phyloP scores from a whole-genome alignment of 2,888 invertebrate genomes.

The Spisula subtruncata region DNA sequence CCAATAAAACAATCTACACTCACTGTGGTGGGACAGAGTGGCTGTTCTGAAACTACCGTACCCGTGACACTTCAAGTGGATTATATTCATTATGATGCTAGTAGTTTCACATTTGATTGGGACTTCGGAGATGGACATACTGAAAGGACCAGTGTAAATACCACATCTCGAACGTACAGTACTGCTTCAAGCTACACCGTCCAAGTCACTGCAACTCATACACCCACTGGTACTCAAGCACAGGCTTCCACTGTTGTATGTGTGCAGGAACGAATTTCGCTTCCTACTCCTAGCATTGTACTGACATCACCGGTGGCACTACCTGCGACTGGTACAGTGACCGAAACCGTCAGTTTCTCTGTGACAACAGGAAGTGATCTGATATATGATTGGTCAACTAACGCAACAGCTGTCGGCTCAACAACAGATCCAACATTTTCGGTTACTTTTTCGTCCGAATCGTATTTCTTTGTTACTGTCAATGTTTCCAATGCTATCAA shows the following conservation, averaged over 20 bases:
- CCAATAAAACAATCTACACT: constrained; percentile 39
- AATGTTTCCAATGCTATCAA: constrained; percentile 74
- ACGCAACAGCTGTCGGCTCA: constrained; percentile 54
- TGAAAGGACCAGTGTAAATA: not conserved
- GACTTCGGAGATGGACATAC: constrained; percentile 65
- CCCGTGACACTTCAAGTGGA: constrained; percentile 47
- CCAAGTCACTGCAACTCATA: constrained; percentile 62
- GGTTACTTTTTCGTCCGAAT: constrained; percentile 46
- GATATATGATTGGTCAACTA: constrained; percentile 64
- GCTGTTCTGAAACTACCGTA: constrained; percentile 52
- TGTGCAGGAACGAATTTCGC: constrained; percentile 69
- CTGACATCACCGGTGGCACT: constrained; percentile 56
- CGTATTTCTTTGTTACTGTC: constrained; percentile 66
- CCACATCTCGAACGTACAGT: constrained; percentile 54
- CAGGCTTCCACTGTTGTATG: constrained; percentile 55
- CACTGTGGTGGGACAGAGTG: constrained; percentile 56
- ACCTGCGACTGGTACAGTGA: constrained; percentile 48
- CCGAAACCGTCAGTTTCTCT: constrained; percentile 48
- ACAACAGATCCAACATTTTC: constrained; percentile 22
- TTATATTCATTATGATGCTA: constrained; percentile 63
- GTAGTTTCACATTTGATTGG: constrained; percentile 60
- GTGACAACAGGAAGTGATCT: constrained; percentile 57
- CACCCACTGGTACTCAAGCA: constrained; percentile 45
- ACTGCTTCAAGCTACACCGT: constrained; percentile 70
- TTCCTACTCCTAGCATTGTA: constrained; percentile 49